Percentiles rank a stretch among this genome's conserved stretches.
Evolutionary conservation across 2,113 vertebrate species (phyloP).

Genomic region (Semnornis frantzii): DNA sequence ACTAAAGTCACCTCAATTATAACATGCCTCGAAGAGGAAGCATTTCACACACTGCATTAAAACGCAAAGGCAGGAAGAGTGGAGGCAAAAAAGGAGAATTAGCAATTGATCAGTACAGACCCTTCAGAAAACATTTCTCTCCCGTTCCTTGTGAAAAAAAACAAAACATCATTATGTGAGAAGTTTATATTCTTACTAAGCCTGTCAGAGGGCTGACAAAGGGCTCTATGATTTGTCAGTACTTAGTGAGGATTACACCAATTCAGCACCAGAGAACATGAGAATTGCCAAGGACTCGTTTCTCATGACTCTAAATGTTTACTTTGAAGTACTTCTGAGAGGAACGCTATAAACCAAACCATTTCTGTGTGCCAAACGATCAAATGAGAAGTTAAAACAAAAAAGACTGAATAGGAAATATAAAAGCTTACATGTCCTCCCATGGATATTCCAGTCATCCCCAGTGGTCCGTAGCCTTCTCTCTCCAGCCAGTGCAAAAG

Average conservation of each 20-base stretch:
- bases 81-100: not conserved
- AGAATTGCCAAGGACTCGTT: conserved; percentile 20
- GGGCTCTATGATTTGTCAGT: not conserved
- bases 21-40: not conserved
- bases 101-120: not conserved
- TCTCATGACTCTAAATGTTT: not conserved
- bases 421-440: conserved; percentile 92
- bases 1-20: not conserved
- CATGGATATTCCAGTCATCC: conserved; percentile 99
- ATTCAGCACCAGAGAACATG: conserved; percentile 1
- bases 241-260: not conserved
- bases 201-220: not conserved
- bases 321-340: conserved; percentile 7
- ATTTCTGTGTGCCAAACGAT: not conserved
- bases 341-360: not conserved
- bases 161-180: not conserved
- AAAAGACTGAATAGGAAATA: conserved; percentile 44
- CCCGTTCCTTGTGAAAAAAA: not conserved
- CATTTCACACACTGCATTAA: not conserved
- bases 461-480: conserved; percentile 94
- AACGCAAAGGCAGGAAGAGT: not conserved
- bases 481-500: conserved; percentile 95
- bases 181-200: conserved; percentile 8
- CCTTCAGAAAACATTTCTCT: not conserved
- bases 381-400: conserved; percentile 14